These are phyloP conservation scores for Apamea sordens DNA, from an alignment of 2,888 invertebrate species.

Conservation along the genomic window DNA sequence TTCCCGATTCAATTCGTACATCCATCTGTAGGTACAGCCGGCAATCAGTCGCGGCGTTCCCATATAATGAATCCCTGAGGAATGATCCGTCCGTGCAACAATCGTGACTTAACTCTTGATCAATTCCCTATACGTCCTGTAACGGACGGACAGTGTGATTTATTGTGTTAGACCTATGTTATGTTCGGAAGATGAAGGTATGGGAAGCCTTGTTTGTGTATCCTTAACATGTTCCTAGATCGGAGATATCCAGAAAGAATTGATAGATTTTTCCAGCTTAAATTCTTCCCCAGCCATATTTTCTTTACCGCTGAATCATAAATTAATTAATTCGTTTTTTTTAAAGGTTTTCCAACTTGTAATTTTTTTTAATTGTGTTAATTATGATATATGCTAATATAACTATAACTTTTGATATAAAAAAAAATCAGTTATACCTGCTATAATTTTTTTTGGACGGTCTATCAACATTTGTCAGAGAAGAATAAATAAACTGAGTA, in stretches of 20 bases:
- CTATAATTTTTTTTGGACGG: too few relatives aligned
- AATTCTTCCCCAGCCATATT: background rate
- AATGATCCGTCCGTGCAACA: constrained; percentile 83
- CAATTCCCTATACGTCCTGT: constrained; percentile 83
- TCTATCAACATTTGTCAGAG: background rate
- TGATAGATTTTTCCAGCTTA: background rate
- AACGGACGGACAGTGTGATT: constrained; percentile 75
- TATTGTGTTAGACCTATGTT: constrained; percentile 72
- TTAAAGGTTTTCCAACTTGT: background rate
- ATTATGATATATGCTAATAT: background rate
- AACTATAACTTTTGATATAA: background rate
- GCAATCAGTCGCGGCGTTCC: constrained; percentile 83
- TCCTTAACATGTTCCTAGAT: constrained; percentile 15
- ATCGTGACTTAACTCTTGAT: constrained; percentile 89
- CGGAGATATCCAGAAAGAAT: background rate
- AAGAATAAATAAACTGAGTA: background rate
- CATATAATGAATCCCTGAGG: constrained; percentile 89
- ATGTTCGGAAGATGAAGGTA: constrained; percentile 49
- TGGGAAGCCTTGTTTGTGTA: constrained; percentile 27
- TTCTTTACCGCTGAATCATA: background rate
- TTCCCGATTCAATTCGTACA: constrained; percentile 34
- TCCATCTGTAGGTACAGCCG: constrained; percentile 67
- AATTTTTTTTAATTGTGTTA: background rate
- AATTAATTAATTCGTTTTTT: background rate
- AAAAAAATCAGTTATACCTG: background rate